These are phyloP conservation scores for Nephrotoma guestfalica DNA, from an alignment of 2,888 invertebrate genomes.

Conservation along the genomic window DNA sequence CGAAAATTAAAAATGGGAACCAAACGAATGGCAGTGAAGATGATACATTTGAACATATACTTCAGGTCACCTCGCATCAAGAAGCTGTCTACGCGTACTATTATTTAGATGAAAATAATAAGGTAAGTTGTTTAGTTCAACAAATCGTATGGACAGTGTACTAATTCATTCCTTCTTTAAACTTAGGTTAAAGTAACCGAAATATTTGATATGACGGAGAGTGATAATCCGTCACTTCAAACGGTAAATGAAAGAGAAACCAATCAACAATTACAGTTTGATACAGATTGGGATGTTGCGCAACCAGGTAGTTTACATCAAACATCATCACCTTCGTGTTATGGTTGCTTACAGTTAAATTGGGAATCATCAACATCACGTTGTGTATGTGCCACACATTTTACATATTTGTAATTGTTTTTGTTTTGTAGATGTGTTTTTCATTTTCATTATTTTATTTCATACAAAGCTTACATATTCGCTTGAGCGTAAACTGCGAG, in stretches of 20 bases:
- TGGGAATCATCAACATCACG: slow-evolving; percentile 8
- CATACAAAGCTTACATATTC: background rate
- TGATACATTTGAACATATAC: slow-evolving; percentile 55
- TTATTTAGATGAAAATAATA: slow-evolving; percentile 76
- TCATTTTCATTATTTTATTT: background rate
- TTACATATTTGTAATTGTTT: background rate
- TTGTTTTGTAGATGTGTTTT: background rate
- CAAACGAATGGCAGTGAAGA: slow-evolving; percentile 18
- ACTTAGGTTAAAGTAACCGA: slow-evolving; percentile 67
- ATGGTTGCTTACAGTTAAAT: slow-evolving; percentile 6
- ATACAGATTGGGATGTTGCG: slow-evolving; percentile 33
- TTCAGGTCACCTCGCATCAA: slow-evolving; percentile 67
- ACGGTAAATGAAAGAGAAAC: slow-evolving; percentile 42
- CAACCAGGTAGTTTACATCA: slow-evolving; percentile 4
- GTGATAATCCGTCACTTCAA: slow-evolving; percentile 49
- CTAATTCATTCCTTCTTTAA: slow-evolving; percentile 13
- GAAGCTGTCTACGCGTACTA: slow-evolving; percentile 82
- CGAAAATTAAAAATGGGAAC: background rate
- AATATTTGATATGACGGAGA: slow-evolving; percentile 75
- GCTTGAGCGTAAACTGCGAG: background rate
- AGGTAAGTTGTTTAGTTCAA: slow-evolving; percentile 34
- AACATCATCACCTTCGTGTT: slow-evolving; percentile 5
- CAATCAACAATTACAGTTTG: slow-evolving; percentile 50
- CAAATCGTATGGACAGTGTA: background rate
- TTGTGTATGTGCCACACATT: slow-evolving; percentile 6